phyloP scores from a whole-genome alignment of 2,888 invertebrate genomes.

The Aspidiotus rigidus region DNA sequence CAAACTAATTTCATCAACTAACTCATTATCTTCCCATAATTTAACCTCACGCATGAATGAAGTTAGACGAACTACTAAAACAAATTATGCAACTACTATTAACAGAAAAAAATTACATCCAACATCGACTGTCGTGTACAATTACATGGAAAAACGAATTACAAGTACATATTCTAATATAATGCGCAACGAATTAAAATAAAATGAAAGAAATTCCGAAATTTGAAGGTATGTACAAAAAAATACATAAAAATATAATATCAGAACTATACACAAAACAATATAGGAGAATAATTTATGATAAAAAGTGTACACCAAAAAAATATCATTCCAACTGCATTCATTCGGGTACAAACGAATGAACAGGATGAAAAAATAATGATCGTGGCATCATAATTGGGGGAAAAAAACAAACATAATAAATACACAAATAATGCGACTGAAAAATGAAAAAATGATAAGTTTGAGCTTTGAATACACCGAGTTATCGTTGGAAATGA shows the following conservation, averaged over 20 bases:
- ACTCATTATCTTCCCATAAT: neutral
- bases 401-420: neutral
- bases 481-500: no score
- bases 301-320: no score
- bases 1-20: neutral
- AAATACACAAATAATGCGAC: slow-evolving; percentile 3
- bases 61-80: no score
- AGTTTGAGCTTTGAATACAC: slow-evolving; percentile 22
- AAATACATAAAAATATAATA: slow-evolving; percentile 9
- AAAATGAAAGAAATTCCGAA: no score
- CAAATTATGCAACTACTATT: slow-evolving; percentile 4
- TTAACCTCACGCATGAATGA: no score
- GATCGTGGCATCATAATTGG: no score
- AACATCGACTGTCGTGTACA: slow-evolving; percentile 6
- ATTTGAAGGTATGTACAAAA: neutral
- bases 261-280: slow-evolving; percentile 22
- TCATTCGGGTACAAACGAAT: no score
- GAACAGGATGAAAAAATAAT: no score
- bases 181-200: no score
- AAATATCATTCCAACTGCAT: no score
- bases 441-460: slow-evolving; percentile 13
- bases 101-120: slow-evolving; percentile 2
- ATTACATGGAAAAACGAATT: slow-evolving; percentile 13
- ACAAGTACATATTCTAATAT: no score
- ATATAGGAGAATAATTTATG: neutral